Evolutionary conservation across 2,113 vertebrate species (phyloP).

Genomic region (Crotalus helleri): DNA sequence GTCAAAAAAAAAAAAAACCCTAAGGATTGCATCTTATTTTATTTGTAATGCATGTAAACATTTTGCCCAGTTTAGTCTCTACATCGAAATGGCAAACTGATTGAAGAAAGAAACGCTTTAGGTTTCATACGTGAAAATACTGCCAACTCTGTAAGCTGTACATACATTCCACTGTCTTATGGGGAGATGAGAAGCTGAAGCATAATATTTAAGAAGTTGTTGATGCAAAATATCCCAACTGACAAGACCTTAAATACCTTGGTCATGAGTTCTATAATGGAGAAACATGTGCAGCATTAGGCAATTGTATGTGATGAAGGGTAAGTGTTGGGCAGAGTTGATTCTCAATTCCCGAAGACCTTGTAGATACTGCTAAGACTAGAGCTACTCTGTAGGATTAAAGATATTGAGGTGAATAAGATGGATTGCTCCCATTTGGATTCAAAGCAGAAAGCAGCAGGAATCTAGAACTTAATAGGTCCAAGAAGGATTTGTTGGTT

Average conservation of each 20-base stretch:
- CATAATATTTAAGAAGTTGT: not conserved
- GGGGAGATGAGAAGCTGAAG: not conserved
- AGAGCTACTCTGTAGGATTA: not conserved
- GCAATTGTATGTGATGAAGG: slow-evolving; percentile 15
- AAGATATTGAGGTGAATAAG: not conserved
- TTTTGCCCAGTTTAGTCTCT: not conserved
- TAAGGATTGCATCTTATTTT: not conserved
- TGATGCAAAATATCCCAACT: not conserved
- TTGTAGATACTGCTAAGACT: not conserved
- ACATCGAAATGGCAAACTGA: not conserved
- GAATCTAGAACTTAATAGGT: not conserved
- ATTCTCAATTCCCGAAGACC: not conserved
- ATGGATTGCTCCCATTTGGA: not conserved
- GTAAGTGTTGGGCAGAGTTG: not conserved
- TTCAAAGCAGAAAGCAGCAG: not conserved
- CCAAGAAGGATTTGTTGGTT: not conserved
- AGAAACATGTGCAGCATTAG: not conserved
- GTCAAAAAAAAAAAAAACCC: not conserved
- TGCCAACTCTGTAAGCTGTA: not conserved
- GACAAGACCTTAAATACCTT: not conserved
- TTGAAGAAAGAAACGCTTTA: not conserved
- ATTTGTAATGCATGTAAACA: not conserved
- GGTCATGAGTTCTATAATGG: not conserved
- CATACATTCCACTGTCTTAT: not conserved
- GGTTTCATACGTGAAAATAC: not conserved